Conservation (phyloP, 2,888 invertebrate species). For the Agriotes lineatus region DNA sequence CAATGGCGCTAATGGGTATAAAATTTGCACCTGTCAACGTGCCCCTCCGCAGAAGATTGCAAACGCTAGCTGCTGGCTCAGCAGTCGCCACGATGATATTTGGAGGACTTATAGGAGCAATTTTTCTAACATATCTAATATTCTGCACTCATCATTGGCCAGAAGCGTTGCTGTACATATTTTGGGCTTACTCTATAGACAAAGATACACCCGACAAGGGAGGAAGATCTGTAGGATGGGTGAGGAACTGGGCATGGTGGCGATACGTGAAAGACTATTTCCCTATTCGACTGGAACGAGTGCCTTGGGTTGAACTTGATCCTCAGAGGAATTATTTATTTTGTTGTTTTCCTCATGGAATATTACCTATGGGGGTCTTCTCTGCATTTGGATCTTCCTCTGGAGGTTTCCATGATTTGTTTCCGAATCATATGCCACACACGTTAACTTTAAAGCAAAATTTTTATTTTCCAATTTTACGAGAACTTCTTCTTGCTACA, state of each 20-base stretch:
- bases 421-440: constrained; percentile 67
- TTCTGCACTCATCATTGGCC: constrained; percentile 70
- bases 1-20: constrained; percentile 62
- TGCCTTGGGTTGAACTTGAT: constrained; percentile 86
- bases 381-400: constrained; percentile 80
- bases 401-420: constrained; percentile 65
- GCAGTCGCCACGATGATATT: constrained; percentile 79
- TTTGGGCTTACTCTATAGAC: constrained; percentile 74
- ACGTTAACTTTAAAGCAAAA: constrained; percentile 74
- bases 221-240: constrained; percentile 64
- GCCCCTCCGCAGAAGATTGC: constrained; percentile 83
- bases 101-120: constrained; percentile 69
- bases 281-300: constrained; percentile 84
- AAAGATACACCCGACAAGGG: constrained; percentile 71
- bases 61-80: constrained; percentile 82
- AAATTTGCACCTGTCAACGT: constrained; percentile 88
- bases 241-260: constrained; percentile 79
- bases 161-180: constrained; percentile 71
- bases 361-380: constrained; percentile 82
- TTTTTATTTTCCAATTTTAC: constrained; percentile 78
- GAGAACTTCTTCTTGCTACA: constrained; percentile 75
- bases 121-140: constrained; percentile 72
- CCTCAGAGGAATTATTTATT: constrained; percentile 86
- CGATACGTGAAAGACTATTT: constrained; percentile 85
- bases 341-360: constrained; percentile 92